Conservation (phyloP, 2,888 invertebrate species). For the Stictocephala bisonia region DNA sequence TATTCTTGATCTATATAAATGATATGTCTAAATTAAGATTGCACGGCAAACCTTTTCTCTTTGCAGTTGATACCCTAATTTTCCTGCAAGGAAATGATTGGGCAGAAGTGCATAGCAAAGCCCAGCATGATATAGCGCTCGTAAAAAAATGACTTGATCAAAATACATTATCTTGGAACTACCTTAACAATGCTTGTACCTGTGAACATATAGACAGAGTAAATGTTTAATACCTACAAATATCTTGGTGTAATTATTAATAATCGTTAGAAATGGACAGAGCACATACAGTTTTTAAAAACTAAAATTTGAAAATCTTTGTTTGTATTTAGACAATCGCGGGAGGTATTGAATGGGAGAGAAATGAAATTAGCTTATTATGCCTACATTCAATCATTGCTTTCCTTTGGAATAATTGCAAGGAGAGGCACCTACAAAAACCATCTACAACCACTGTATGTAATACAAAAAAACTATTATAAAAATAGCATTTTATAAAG, state of each 20-base stretch:
- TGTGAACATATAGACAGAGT: not conserved
- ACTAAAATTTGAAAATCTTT: slow-evolving; percentile 3
- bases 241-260: slow-evolving; percentile 11
- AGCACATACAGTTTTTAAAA: not conserved
- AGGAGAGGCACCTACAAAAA: slow-evolving; percentile 1
- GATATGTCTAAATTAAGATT: not conserved
- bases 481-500: slow-evolving; percentile 5
- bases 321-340: not conserved
- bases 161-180: slow-evolving; percentile 19
- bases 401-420: not conserved
- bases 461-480: too few species aligned
- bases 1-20: slow-evolving; percentile 42
- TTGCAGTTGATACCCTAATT: slow-evolving; percentile 32
- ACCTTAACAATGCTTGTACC: not conserved
- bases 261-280: too few species aligned
- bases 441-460: too few species aligned
- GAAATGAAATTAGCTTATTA: not conserved
- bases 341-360: too few species aligned
- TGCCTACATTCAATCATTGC: not conserved
- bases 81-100: slow-evolving; percentile 25
- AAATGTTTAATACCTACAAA: slow-evolving; percentile 20
- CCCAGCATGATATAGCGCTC: too few species aligned
- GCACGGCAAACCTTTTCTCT: slow-evolving; percentile 20
- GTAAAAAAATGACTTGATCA: slow-evolving; percentile 32
- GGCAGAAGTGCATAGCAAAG: slow-evolving; percentile 12